Evolutionary conservation across 2,113 vertebrate genomes (phyloP).

Genomic region (Sigmodon hispidus): DNA sequence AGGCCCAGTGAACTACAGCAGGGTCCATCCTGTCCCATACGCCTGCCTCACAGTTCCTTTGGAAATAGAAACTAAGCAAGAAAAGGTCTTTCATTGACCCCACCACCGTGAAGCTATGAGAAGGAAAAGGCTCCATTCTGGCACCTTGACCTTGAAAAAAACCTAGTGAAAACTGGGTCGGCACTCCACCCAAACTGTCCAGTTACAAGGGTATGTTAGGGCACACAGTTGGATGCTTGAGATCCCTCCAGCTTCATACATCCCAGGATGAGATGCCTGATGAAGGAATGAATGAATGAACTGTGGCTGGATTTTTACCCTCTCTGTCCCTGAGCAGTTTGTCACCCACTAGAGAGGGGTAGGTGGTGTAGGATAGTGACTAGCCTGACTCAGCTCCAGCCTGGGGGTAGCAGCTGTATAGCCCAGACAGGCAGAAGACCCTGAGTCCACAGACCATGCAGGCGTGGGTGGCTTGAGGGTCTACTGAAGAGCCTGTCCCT

Average conservation of each 20-base stretch:
- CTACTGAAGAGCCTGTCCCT: not conserved
- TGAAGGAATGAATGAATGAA: not conserved
- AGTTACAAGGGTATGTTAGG: not conserved
- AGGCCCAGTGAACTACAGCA: not conserved
- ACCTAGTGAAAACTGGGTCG: not conserved
- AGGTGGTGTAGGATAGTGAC: not conserved
- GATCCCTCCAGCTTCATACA: not conserved
- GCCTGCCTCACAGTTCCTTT: not conserved
- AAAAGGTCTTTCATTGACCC: not conserved
- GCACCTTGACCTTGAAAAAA: not conserved
- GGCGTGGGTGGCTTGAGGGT: not conserved
- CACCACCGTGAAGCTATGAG: not conserved
- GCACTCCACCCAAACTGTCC: fast-evolving
- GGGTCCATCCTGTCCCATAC: not conserved
- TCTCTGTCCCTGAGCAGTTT: not conserved
- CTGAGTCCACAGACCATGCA: not conserved
- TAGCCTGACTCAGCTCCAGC: not conserved
- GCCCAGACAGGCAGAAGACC: not conserved
- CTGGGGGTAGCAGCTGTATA: not conserved
- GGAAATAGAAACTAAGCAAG: not conserved
- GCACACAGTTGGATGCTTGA: not conserved
- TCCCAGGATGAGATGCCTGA: not conserved
- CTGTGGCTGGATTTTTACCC: not conserved
- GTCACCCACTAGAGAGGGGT: not conserved
- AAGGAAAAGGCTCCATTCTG: not conserved